phyloP scores from a whole-genome alignment of 1,140 invertebrate genomes.

The Caenorhabditis tropicalis region DNA sequence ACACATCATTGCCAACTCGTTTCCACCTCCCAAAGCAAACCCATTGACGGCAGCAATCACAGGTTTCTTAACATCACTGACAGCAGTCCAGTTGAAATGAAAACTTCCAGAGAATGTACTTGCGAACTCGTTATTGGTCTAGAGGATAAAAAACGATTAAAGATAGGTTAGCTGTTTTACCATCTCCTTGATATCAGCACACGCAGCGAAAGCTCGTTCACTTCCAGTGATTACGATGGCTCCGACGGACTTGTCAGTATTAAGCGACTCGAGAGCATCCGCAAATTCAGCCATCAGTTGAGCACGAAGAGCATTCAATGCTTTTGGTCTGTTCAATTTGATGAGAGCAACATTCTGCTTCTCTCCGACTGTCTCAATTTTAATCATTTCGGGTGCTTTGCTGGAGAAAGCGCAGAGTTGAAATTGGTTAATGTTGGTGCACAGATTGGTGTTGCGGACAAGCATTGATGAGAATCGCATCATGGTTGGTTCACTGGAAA shows the following conservation, averaged over 20 bases:
- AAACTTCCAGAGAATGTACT: constrained; percentile 80
- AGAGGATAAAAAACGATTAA: neutral
- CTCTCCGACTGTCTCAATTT: constrained; percentile 56
- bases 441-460: neutral
- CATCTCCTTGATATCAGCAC: constrained; percentile 98
- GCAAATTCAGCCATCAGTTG: constrained; percentile 83
- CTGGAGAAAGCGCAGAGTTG: neutral
- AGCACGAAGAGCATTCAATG: constrained; percentile 89
- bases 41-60: constrained; percentile 99
- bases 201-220: constrained; percentile 91
- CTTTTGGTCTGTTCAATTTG: constrained; percentile 88
- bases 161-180: constrained; percentile 67
- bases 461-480: neutral
- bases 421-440: neutral
- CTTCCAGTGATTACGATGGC: constrained; percentile 92
- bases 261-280: constrained; percentile 80
- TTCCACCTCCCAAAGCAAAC: constrained; percentile 82
- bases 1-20: constrained; percentile 98
- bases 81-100: constrained; percentile 81
- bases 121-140: constrained; percentile 79
- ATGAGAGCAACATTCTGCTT: constrained; percentile 85
- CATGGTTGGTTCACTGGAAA: neutral
- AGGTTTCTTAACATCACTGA: constrained; percentile 84
- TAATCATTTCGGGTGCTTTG: constrained; percentile 78
- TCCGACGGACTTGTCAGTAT: constrained; percentile 81